Conservation (phyloP, 1,140 invertebrate species). For the Halyomorpha halys region DNA sequence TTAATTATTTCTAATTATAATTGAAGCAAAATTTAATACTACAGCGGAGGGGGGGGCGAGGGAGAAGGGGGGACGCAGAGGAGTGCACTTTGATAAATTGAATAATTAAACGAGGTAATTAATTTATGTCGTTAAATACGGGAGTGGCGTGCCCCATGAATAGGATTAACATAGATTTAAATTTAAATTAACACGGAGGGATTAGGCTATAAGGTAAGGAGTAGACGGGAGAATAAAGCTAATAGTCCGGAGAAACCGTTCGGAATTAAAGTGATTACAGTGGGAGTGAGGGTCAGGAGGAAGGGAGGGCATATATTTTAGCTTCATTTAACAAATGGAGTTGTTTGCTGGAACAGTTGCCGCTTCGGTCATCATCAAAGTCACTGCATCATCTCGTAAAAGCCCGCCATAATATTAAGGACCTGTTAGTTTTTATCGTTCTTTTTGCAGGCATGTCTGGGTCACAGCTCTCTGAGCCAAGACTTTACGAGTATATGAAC, state of each 20-base stretch:
- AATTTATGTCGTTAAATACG: constrained; percentile 11
- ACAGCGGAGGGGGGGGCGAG: background rate
- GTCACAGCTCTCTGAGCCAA: too few species aligned
- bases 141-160: constrained; percentile 7
- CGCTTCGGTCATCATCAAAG: too few species aligned
- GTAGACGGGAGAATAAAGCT: background rate
- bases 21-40: background rate
- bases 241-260: background rate
- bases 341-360: too few species aligned
- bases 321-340: background rate
- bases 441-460: too few species aligned
- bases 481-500: too few species aligned
- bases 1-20: too few species aligned
- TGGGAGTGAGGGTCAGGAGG: background rate
- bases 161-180: constrained; percentile 15
- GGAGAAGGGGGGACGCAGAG: too few species aligned
- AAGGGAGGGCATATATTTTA: too few species aligned
- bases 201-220: background rate
- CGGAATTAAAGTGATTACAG: constrained; percentile 1
- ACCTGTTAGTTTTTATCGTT: too few species aligned
- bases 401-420: too few species aligned
- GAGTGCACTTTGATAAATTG: constrained; percentile 5
- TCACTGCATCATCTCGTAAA: too few species aligned
- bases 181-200: constrained; percentile 4
- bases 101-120: constrained; percentile 11